phyloP scores from a whole-genome alignment of 1,140 invertebrate genomes.

The Heliconius eleuchia region DNA sequence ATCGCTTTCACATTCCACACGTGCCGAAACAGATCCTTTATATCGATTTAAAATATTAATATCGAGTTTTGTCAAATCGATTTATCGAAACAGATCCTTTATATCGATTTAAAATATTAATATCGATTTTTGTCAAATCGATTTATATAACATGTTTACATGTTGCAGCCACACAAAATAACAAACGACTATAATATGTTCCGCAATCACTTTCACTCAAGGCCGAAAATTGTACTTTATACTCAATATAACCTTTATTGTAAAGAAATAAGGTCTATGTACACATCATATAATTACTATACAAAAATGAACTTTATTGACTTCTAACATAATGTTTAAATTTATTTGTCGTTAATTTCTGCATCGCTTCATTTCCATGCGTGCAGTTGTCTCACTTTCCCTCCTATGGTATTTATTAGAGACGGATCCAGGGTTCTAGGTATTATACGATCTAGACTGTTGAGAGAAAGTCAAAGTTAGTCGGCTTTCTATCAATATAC shows the following conservation, averaged over 20 bases:
- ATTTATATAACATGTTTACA: conserved; percentile 8
- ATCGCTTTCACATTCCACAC: conserved; percentile 23
- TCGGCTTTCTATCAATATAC: conserved; percentile 18
- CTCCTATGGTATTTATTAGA: conserved; percentile 43
- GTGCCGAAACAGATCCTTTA: not conserved
- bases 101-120: not conserved
- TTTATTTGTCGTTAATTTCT: conserved; percentile 32
- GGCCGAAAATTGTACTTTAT: conserved; percentile 41
- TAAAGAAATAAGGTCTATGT: conserved; percentile 16
- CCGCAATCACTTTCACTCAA: conserved; percentile 61
- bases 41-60: not conserved
- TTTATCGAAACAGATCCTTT: not conserved
- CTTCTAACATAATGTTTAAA: not conserved
- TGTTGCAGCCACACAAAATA: conserved; percentile 29
- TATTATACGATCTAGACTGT: conserved; percentile 34
- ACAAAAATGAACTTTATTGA: conserved; percentile 11
- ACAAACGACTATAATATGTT: conserved; percentile 36
- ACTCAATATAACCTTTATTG: conserved; percentile 29
- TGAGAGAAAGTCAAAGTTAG: conserved; percentile 33
- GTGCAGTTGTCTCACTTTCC: conserved; percentile 48
- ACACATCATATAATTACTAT: not conserved
- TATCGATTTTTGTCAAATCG: not conserved
- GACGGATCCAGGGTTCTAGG: conserved; percentile 36
- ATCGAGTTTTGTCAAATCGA: not conserved
- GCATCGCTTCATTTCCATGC: conserved; percentile 44